Conservation (phyloP, 1,140 invertebrate species). For the Drosophila persimilis region DNA sequence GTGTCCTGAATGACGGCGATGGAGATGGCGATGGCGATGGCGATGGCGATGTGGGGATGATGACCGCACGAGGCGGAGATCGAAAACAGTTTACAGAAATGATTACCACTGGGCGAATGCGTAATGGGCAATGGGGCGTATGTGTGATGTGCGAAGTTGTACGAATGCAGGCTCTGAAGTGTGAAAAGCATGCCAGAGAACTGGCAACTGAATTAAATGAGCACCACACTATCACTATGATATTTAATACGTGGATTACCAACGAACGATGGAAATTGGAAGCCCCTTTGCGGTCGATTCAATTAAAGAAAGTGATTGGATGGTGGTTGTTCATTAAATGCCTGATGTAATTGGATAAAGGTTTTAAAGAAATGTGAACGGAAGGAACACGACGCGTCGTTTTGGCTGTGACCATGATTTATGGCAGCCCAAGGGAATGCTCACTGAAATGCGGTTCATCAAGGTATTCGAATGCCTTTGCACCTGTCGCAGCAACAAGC, state of each 20-base stretch:
- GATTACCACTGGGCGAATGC: slow-evolving; percentile 71
- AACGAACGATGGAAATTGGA: slow-evolving; percentile 21
- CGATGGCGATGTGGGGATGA: slow-evolving; percentile 2
- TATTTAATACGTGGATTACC: slow-evolving; percentile 33
- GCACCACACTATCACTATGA: slow-evolving; percentile 8
- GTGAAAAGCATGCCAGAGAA: slow-evolving; percentile 27
- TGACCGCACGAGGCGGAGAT: slow-evolving; percentile 49
- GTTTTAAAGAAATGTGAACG: no score
- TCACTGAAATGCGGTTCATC: slow-evolving; percentile 1
- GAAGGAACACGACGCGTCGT: neutral
- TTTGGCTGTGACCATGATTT: slow-evolving; percentile 26
- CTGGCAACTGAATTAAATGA: slow-evolving; percentile 38
- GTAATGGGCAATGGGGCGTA: slow-evolving; percentile 74
- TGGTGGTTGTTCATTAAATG: slow-evolving; percentile 7
- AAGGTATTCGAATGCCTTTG: slow-evolving; percentile 31
- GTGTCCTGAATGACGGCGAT: slow-evolving; percentile 36
- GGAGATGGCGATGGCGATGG: neutral
- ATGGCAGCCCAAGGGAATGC: slow-evolving; percentile 6
- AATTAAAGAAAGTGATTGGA: neutral
- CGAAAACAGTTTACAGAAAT: slow-evolving; percentile 79
- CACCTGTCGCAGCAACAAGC: slow-evolving; percentile 56
- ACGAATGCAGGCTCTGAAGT: slow-evolving; percentile 35
- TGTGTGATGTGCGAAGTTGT: slow-evolving; percentile 53
- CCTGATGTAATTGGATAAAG: no score
- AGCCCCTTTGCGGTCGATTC: neutral